Evolutionary conservation across 2,113 vertebrate species (phyloP), one percentile per base, ranked within the genome.

Genomic region (Cacatua alba): DNA sequence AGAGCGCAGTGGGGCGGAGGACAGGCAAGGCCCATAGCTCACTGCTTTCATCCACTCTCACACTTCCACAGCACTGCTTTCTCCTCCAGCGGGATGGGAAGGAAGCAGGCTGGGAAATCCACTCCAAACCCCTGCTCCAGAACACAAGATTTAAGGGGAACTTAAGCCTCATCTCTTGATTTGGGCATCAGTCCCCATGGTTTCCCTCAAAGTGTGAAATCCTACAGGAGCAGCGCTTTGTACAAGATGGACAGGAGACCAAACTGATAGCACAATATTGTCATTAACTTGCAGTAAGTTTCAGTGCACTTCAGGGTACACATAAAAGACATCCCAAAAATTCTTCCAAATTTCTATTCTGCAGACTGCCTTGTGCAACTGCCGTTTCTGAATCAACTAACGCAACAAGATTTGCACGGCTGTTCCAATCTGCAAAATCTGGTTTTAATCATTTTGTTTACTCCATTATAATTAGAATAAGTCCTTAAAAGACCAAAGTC

Each of bases 341-440:
- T 19, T 52, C 43, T 55, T 46, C 37, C 33, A 26, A 28, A 7
- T 10, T 76, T 31, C 64, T 24, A 1, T 23, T 55, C 13, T 57
- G 63, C 82, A 80, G 24, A 18, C 25, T 63, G 63, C 67, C 49
- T 85, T 49, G 78, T 0, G 0, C 53, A 77, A 60, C 41, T 41
- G 7, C 5, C 33, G 25, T 41, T 95, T 39, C 80, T 60, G 62
- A 60, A 75, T 24, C 37, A 82, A 80, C 17, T 67, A 91, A 44
- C 10, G 7, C 71, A 53, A 14, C 3, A 63, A 84, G 78, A 95
- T 85, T 69, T 86, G 65, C 80, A 44, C 1, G 5, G 49, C 49
- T 80, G n/a, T 33, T 92, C 65, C 87, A 84, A 95, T 85, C 89
- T 57, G 33, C 67, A 82, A 87, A 89, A 95, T 85, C 82, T 75